phyloP scores from a whole-genome alignment of 2,888 invertebrate genomes.

The Pharmacophagus antenor region DNA sequence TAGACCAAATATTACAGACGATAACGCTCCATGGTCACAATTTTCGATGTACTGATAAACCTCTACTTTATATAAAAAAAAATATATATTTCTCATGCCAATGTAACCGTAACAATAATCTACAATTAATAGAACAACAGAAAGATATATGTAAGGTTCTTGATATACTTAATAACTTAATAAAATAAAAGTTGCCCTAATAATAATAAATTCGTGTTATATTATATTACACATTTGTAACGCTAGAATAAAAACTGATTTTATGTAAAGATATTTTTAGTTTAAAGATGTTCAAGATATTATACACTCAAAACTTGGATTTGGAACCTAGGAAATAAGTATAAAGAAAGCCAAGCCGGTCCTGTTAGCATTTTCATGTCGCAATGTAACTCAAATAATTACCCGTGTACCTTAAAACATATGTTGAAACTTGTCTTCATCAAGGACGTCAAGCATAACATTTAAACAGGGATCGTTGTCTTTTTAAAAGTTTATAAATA shows the following conservation, averaged over 20 bases:
- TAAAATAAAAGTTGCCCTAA: too few species aligned
- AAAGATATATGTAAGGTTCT: too few species aligned
- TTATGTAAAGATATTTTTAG: too few species aligned
- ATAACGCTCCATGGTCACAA: neutral
- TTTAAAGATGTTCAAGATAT: neutral
- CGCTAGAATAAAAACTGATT: too few species aligned
- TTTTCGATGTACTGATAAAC: neutral
- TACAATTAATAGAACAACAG: too few species aligned
- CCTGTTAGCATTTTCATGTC: slow-evolving; percentile 9
- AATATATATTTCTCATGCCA: too few species aligned
- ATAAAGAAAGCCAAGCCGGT: neutral
- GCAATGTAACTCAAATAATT: neutral
- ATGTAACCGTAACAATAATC: too few species aligned
- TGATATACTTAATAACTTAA: too few species aligned
- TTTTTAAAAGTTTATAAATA: slow-evolving; percentile 51
- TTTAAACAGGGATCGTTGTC: slow-evolving; percentile 50
- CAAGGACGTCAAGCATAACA: slow-evolving; percentile 51
- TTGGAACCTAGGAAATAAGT: neutral
- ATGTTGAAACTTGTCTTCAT: slow-evolving; percentile 33
- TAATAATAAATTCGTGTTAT: too few species aligned
- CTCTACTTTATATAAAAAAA: too few species aligned
- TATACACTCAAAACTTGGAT: neutral
- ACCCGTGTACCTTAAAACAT: slow-evolving; percentile 15
- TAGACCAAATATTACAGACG: slow-evolving; percentile 18
- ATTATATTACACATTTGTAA: too few species aligned